phyloP scores from a whole-genome alignment of 2,888 invertebrate species.

The Ferrisia virgata region DNA sequence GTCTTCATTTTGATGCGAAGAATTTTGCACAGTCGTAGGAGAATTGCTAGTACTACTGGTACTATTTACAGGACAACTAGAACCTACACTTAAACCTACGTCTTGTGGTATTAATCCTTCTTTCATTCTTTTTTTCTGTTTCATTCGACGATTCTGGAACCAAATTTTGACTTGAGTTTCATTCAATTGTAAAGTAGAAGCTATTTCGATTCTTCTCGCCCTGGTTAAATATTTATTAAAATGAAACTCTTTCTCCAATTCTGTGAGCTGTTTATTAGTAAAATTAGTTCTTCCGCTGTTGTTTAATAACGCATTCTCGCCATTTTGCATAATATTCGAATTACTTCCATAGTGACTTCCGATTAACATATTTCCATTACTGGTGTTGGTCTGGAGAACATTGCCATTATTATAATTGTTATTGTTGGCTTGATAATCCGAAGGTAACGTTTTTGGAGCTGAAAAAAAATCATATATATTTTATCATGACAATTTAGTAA shows the following conservation, averaged over 20 bases:
- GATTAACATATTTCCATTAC: constrained; percentile 25
- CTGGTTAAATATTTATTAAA: constrained; percentile 98
- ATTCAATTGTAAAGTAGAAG: constrained; percentile 90
- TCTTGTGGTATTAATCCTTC: constrained; percentile 63
- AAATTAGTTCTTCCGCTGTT: constrained; percentile 96
- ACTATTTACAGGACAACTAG: constrained; percentile 15
- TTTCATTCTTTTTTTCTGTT: constrained; percentile 95
- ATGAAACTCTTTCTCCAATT: constrained; percentile 98
- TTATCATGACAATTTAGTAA: not conserved
- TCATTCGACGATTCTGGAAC: constrained; percentile 95
- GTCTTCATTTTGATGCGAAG: constrained; percentile 42
- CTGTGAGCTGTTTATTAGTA: constrained; percentile 98
- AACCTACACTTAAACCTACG: constrained; percentile 36
- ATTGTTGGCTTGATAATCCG: constrained; percentile 39
- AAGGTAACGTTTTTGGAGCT: constrained; percentile 40
- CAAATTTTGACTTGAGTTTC: constrained; percentile 82
- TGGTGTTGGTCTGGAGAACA: constrained; percentile 39
- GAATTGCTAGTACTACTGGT: constrained; percentile 48
- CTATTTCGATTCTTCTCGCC: constrained; percentile 95
- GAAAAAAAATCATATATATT: not conserved
- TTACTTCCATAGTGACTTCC: constrained; percentile 42
- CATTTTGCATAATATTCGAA: constrained; percentile 36
- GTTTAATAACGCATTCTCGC: constrained; percentile 55
- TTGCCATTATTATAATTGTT: not conserved
- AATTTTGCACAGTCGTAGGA: constrained; percentile 41